Percentiles rank a stretch among this genome's conserved stretches.
Conservation (phyloP, 2,888 invertebrate genomes). For the Lydus trimaculatus region DNA sequence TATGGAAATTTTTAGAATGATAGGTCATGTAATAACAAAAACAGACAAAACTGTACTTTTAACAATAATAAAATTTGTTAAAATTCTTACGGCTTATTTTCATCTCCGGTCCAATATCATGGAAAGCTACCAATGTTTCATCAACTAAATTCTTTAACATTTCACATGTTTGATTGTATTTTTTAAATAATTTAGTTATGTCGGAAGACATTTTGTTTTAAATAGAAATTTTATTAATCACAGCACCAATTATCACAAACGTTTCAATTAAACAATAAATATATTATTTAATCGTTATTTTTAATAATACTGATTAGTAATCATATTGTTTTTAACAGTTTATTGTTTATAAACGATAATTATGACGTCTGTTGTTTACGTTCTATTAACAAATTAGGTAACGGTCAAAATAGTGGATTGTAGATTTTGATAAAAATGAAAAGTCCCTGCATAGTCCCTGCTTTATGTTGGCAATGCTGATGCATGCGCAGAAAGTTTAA, state of each 20-base stretch:
- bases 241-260: slow-evolving; percentile 8
- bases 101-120: background rate
- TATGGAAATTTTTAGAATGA: too few species aligned
- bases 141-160: background rate
- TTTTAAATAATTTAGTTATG: background rate
- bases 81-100: background rate
- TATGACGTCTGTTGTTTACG: too few species aligned
- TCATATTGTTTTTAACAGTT: background rate
- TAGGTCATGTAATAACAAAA: too few species aligned
- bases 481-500: too few species aligned
- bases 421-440: too few species aligned
- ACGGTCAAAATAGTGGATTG: too few species aligned
- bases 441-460: too few species aligned
- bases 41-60: too few species aligned
- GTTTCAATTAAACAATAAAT: background rate
- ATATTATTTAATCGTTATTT: slow-evolving; percentile 1
- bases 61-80: too few species aligned
- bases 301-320: slow-evolving; percentile 5
- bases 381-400: too few species aligned
- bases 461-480: too few species aligned
- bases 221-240: background rate
- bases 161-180: background rate
- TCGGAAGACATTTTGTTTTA: slow-evolving; percentile 7
- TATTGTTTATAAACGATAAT: background rate
- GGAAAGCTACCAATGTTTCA: background rate